A percentile compares a stretch with the other conserved stretches of the same genome.
These are phyloP conservation scores for Caerostris extrusa DNA, from an alignment of 1,140 invertebrate species.

Conservation along the genomic window DNA sequence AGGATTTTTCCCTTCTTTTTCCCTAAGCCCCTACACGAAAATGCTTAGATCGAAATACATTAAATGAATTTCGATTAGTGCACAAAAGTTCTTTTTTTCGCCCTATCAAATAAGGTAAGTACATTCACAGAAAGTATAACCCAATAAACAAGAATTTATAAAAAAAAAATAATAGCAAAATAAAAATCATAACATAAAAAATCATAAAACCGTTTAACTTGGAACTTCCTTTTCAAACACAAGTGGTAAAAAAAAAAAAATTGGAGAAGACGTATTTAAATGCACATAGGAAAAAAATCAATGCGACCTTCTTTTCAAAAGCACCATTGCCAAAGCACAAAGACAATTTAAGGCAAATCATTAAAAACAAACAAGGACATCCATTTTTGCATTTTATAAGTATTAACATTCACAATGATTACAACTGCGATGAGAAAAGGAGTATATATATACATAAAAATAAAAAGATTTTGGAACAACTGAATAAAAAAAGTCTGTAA, in stretches of 20 bases:
- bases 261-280: conserved; percentile 16
- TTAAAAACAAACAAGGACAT: conserved; percentile 15
- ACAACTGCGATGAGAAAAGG: background rate
- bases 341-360: conserved; percentile 34
- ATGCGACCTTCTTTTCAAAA: background rate
- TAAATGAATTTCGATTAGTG: conserved; percentile 31
- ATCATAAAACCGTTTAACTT: conserved; percentile 8
- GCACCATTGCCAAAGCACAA: conserved; percentile 33
- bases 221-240: background rate
- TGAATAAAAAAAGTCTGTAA: conserved; percentile 2
- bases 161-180: background rate
- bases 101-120: conserved; percentile 7
- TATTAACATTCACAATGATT: conserved; percentile 36
- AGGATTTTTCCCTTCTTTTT: too few species aligned
- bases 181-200: background rate
- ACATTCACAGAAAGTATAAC: background rate
- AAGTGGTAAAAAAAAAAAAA: background rate
- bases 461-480: too few species aligned
- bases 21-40: too few species aligned
- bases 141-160: background rate
- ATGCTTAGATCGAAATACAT: background rate
- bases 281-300: conserved; percentile 15
- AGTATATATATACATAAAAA: background rate
- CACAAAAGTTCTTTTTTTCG: background rate
- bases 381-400: conserved; percentile 33